A percentile compares a stretch with the other conserved stretches of the same genome.
Conservation (phyloP, 2,113 vertebrate genomes). For the Barnardius zonarius region DNA sequence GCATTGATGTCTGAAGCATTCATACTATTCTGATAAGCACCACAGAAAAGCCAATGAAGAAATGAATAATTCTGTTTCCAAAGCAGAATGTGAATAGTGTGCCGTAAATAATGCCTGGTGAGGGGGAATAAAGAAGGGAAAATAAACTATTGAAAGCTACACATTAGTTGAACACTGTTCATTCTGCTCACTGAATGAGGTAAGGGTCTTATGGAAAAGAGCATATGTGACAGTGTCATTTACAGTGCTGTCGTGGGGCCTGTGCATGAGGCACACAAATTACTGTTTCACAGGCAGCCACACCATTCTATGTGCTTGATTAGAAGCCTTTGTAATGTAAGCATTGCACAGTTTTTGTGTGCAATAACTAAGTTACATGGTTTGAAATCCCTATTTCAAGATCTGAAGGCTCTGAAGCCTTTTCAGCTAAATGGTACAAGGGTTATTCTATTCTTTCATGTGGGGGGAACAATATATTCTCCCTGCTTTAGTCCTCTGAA, state of each 20-base stretch:
- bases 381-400: slow-evolving; percentile 21
- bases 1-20: neutral
- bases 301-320: slow-evolving; percentile 35
- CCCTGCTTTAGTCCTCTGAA: neutral
- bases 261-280: slow-evolving; percentile 2
- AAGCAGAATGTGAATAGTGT: slow-evolving; percentile 32
- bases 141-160: slow-evolving; percentile 52
- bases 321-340: slow-evolving; percentile 36
- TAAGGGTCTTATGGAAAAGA: slow-evolving; percentile 16
- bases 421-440: neutral
- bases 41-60: slow-evolving; percentile 37
- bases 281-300: slow-evolving; percentile 47
- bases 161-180: slow-evolving; percentile 34
- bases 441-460: neutral
- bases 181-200: slow-evolving; percentile 24
- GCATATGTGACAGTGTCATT: slow-evolving; percentile 40
- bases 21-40: slow-evolving; percentile 7
- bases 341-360: slow-evolving; percentile 20
- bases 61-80: slow-evolving; percentile 60
- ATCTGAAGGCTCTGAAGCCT: slow-evolving; percentile 15
- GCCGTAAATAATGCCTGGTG: slow-evolving; percentile 59
- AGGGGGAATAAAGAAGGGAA: slow-evolving; percentile 47
- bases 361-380: slow-evolving; percentile 44
- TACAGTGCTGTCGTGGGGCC: slow-evolving; percentile 10
- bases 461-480: neutral